A percentile compares a stretch with the other conserved stretches of the same genome.
These are phyloP conservation scores for Hirundichthys speculiger DNA, from an alignment of 2,113 vertebrate species.

Conservation along the genomic window DNA sequence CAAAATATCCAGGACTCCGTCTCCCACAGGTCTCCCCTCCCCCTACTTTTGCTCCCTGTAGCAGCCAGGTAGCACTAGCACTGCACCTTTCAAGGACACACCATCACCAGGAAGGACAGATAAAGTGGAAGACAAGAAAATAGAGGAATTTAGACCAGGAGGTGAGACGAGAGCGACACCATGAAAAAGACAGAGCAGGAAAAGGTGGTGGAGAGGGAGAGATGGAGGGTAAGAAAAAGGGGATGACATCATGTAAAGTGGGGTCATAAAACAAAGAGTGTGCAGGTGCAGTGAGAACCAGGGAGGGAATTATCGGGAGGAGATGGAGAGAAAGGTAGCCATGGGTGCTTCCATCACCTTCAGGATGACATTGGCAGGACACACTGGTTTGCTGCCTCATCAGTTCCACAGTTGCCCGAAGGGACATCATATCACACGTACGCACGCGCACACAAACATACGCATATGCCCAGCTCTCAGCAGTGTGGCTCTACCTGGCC, in stretches of 20 bases:
- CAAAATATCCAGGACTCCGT: slow-evolving; percentile 45
- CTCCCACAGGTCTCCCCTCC: slow-evolving; percentile 61
- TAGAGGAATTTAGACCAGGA: slow-evolving; percentile 19
- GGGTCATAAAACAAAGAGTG: slow-evolving; percentile 22
- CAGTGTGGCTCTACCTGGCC: slow-evolving; percentile 72
- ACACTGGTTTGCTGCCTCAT: slow-evolving; percentile 81
- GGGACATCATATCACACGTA: slow-evolving; percentile 67
- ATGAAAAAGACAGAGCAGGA: slow-evolving; percentile 9
- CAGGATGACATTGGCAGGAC: slow-evolving; percentile 80
- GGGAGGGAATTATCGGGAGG: slow-evolving; percentile 51
- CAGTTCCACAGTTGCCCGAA: slow-evolving; percentile 74
- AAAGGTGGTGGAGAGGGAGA: slow-evolving; percentile 27
- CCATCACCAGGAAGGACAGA: slow-evolving; percentile 48
- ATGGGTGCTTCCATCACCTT: slow-evolving; percentile 76
- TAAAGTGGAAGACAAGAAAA: slow-evolving; percentile 11
- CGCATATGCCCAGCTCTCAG: slow-evolving; percentile 33
- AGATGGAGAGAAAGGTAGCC: slow-evolving; percentile 40
- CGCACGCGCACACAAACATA: slow-evolving; percentile 13
- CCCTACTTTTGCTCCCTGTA: slow-evolving; percentile 51
- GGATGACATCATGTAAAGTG: slow-evolving; percentile 31
- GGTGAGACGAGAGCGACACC: slow-evolving; percentile 10
- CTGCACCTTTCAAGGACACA: slow-evolving; percentile 78
- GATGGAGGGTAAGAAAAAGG: slow-evolving; percentile 5
- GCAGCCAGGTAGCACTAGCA: slow-evolving; percentile 64
- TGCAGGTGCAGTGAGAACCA: slow-evolving; percentile 36